phyloP scores from a whole-genome alignment of 2,888 invertebrate species.

The Mycogona germanica region DNA sequence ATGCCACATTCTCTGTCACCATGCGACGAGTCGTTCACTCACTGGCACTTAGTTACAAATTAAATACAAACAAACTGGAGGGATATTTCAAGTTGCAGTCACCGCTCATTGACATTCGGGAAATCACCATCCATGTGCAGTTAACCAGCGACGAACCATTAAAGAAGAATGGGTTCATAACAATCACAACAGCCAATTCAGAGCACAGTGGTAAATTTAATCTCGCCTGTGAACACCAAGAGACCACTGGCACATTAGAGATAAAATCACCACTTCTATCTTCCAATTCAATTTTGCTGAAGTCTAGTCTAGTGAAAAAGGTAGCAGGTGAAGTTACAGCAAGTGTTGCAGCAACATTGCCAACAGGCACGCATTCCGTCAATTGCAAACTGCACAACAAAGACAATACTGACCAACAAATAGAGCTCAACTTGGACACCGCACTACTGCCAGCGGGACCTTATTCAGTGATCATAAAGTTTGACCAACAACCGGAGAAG shows the following conservation, averaged over 20 bases:
- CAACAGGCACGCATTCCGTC: conserved; percentile 2
- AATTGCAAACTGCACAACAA: background rate
- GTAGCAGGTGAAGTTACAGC: background rate
- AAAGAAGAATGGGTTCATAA: background rate
- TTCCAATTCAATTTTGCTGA: background rate
- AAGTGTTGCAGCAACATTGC: background rate
- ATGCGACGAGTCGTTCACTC: too few species aligned
- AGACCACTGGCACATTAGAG: background rate
- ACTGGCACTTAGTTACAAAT: too few species aligned
- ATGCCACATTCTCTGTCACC: too few species aligned
- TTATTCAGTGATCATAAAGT: background rate
- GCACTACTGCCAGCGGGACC: background rate
- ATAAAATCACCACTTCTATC: conserved; percentile 7
- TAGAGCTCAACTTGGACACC: conserved; percentile 1
- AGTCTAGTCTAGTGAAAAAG: background rate
- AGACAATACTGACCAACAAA: background rate
- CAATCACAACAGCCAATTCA: background rate
- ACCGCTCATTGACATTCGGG: too few species aligned
- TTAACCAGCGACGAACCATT: background rate
- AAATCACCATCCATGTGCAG: too few species aligned
- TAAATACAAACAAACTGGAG: too few species aligned
- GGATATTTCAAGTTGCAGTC: too few species aligned
- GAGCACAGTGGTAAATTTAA: background rate
- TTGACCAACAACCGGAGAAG: background rate
- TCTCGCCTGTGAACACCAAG: background rate